Percentiles rank a stretch among this genome's conserved stretches.
These are phyloP conservation scores for Cerastis leucographa DNA, from an alignment of 2,888 invertebrate genomes.

Conservation along the genomic window DNA sequence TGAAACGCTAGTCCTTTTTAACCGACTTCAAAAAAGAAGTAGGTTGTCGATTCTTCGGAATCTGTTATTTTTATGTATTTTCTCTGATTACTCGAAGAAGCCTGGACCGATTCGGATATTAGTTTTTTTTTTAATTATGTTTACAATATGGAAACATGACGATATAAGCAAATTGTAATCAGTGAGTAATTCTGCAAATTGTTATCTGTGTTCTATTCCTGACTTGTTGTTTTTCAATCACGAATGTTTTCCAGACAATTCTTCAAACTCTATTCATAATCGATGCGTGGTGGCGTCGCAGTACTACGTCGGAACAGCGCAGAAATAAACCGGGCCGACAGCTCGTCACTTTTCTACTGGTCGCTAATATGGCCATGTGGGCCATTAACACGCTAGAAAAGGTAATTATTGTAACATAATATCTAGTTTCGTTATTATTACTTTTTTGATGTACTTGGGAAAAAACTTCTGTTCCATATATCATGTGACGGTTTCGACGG, in stretches of 20 bases:
- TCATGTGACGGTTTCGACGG: neutral
- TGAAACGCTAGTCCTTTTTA: neutral
- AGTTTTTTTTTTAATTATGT: neutral
- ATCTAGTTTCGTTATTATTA: neutral
- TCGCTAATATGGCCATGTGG: constrained; percentile 96
- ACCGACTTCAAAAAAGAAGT: too few species aligned
- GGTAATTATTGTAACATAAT: constrained; percentile 67
- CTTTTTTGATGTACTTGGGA: neutral
- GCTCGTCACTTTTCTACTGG: constrained; percentile 95
- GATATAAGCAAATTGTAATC: neutral
- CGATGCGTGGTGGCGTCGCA: constrained; percentile 94
- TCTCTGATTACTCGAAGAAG: too few species aligned
- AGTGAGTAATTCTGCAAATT: neutral
- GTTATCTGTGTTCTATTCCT: neutral
- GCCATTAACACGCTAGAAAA: constrained; percentile 95
- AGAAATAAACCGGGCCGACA: constrained; percentile 95
- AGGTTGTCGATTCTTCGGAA: too few species aligned
- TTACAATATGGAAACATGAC: neutral
- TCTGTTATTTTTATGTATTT: too few species aligned
- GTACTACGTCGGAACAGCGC: constrained; percentile 93
- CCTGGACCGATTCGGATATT: too few species aligned
- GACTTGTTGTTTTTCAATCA: neutral
- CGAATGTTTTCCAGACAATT: constrained; percentile 90
- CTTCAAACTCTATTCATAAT: constrained; percentile 95
- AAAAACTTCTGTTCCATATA: neutral